Evolutionary conservation across 2,888 invertebrate genomes (phyloP), one percentile per base, ranked within the genome.

Genomic region (Phengaris alcon): DNA sequence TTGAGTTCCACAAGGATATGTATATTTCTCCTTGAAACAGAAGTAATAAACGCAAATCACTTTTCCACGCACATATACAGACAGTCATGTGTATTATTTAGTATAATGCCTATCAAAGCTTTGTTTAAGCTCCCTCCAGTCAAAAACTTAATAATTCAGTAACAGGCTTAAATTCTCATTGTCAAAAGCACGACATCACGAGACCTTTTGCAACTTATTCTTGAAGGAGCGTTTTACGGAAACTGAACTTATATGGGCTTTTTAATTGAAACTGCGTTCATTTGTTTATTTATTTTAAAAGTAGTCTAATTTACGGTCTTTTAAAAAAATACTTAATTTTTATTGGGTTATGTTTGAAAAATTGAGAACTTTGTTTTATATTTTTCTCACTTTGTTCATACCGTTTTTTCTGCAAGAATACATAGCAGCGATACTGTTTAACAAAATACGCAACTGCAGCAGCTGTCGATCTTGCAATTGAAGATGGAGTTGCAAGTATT

Each of bases 321-420:
- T 52, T 52, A 10, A 52, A 9, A 52, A 7, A 48, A n/a, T 7
- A 0, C 5, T 55, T 2, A 55, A 51, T 6, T 10, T 54, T 54
- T 35, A 13, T 64, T 15, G 35, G 69, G 78, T 87, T 79, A 86
- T 86, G 93, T 87, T 90, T 59, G 91, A 92, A 74, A 93, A 90
- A 83, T 79, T 92, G 57, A 83, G 92, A 78, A 87, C 90, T 9
- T 75, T 93, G 76, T 93, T 93, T 83, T 93, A 93, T 76, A 78
- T 93, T 72, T 85, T 89, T 22, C 75, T 93, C 57, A 84, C 90
- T 3, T 74, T 93, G 13, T 83, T 93, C 6, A 90, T 93, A 73
- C 93, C 93, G 0, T 93, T 88, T 83, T 82, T 93, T 48, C 78
- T 93, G 3, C 93, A 93, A 79, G 93, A 93, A 81, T 93, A 88